phyloP scores from a whole-genome alignment of 2,797 vertebrate species.

The Dendrocincla fuliginosa region DNA sequence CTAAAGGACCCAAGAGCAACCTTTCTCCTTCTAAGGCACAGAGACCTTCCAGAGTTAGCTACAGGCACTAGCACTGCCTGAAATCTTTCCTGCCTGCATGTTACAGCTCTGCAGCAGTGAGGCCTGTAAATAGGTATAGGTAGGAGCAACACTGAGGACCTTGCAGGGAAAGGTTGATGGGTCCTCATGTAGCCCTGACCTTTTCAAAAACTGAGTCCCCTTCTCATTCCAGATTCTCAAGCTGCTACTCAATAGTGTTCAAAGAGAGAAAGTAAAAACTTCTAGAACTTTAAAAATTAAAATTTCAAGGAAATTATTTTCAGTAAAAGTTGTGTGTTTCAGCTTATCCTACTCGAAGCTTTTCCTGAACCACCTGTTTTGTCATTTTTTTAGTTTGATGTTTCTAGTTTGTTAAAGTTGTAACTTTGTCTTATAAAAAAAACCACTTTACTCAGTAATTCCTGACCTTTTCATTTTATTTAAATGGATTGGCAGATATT shows the following conservation, averaged over 20 bases:
- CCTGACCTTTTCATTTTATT: background rate
- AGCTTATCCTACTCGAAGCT: background rate
- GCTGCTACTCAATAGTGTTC: background rate
- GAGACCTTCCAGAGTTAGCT: background rate
- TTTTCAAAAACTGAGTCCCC: background rate
- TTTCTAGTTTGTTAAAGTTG: background rate
- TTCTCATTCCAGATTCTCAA: background rate
- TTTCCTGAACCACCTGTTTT: background rate
- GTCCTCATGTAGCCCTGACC: background rate
- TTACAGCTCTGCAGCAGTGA: background rate
- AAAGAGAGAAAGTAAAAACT: background rate
- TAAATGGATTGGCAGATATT: background rate
- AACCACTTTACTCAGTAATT: background rate
- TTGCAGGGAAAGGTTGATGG: background rate
- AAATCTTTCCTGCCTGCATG: background rate
- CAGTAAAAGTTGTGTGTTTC: background rate
- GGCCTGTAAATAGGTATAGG: background rate
- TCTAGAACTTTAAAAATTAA: background rate
- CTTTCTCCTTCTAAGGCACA: background rate
- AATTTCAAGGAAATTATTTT: background rate
- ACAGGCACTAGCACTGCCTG: background rate
- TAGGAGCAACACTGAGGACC: background rate
- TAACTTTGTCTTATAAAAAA: background rate
- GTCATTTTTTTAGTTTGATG: background rate
- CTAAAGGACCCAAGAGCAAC: background rate